Percentiles rank a stretch among this genome's conserved stretches.
These are phyloP conservation scores for Leucophenga montana DNA, from an alignment of 2,888 invertebrate genomes.

Conservation along the genomic window DNA sequence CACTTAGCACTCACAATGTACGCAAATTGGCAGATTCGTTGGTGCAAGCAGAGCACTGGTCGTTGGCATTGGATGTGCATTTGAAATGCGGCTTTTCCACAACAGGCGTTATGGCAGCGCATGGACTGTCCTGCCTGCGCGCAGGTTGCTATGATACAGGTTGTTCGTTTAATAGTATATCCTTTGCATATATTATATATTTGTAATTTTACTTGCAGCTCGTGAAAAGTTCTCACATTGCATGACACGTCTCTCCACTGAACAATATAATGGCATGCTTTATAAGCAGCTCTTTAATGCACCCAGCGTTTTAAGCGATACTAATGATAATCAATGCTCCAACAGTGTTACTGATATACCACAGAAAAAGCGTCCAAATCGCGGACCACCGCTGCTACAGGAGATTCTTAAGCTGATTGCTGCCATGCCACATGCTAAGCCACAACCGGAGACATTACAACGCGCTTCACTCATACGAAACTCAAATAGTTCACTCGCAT, in stretches of 20 bases:
- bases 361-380: slow-evolving; percentile 74
- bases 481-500: slow-evolving; percentile 68
- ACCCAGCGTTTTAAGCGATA: slow-evolving; percentile 28
- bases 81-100: slow-evolving; percentile 88
- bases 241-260: slow-evolving; percentile 65
- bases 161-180: neutral
- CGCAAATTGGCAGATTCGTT: slow-evolving; percentile 82
- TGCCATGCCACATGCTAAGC: slow-evolving; percentile 66
- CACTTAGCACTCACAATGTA: slow-evolving; percentile 75
- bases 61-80: slow-evolving; percentile 86
- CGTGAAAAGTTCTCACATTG: slow-evolving; percentile 71
- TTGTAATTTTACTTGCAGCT: slow-evolving; percentile 49
- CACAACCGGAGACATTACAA: slow-evolving; percentile 67
- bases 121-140: slow-evolving; percentile 88
- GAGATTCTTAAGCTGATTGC: slow-evolving; percentile 83
- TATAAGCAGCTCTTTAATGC: slow-evolving; percentile 51
- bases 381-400: slow-evolving; percentile 80
- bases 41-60: slow-evolving; percentile 89
- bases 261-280: slow-evolving; percentile 59
- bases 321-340: slow-evolving; percentile 27
- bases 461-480: slow-evolving; percentile 69
- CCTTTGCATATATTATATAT: too few relatives aligned
- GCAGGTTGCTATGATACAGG: slow-evolving; percentile 86
- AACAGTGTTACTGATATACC: slow-evolving; percentile 50
- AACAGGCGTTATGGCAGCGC: slow-evolving; percentile 87